A percentile compares a stretch with the other conserved stretches of the same genome.
Conservation (phyloP, 1,140 invertebrate species). For the Eufriesea mexicana region DNA sequence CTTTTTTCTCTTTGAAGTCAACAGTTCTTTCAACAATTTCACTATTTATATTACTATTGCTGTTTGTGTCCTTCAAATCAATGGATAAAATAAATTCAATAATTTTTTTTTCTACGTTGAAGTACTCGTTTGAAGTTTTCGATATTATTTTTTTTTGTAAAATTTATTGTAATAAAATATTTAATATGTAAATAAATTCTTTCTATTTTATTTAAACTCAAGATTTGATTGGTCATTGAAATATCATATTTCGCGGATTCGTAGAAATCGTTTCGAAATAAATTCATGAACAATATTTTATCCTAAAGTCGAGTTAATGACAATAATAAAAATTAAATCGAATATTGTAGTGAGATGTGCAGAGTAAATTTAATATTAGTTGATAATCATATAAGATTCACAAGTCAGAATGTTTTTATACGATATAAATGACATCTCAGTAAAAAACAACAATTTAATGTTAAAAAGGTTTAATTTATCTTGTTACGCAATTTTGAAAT, state of each 20-base stretch:
- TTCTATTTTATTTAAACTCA: background rate
- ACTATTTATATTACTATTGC: background rate
- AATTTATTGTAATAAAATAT: background rate
- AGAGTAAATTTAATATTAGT: background rate
- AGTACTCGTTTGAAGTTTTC: background rate
- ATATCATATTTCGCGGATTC: background rate
- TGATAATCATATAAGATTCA: background rate
- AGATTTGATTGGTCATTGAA: background rate
- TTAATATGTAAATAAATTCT: too few species aligned
- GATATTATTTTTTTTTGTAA: background rate
- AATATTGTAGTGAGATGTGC: too few species aligned
- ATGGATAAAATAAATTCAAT: background rate
- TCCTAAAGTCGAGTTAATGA: background rate
- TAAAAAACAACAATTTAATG: background rate
- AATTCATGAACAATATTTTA: background rate
- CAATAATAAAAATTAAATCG: background rate
- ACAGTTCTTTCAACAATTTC: too few species aligned
- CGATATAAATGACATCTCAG: background rate
- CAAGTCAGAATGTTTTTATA: background rate
- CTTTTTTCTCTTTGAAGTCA: background rate
- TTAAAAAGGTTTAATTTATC: background rate
- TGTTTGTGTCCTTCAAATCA: background rate
- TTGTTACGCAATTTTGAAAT: background rate
- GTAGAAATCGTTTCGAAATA: constrained; percentile 2
- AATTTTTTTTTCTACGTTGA: background rate